Base-by-base conservation (phyloP, 1,140 invertebrate species). In the Armadillidium nasatum region DNA sequence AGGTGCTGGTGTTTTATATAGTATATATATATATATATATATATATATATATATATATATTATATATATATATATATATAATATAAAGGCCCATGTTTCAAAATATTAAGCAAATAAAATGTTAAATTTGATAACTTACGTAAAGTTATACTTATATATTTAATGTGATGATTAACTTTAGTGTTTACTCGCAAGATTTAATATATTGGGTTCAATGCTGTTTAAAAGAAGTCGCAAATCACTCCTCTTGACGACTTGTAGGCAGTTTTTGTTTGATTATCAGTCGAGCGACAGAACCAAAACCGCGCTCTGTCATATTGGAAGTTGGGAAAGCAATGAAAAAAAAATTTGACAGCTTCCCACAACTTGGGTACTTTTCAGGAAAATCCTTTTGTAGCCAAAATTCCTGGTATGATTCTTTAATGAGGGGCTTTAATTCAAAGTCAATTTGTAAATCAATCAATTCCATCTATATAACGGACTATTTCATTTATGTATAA, bases 271-370 rank as follows among this genome's bases (percentile, higher is more conserved):
- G 43, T 11, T 73, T 73, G 44, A 44, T 44, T 6, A 75, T 13
- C 13, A 75, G 71, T 22, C n/a, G 69, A 54, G 4, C 19, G 67
- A 75, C 74, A 19, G 9, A 73, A 75, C 74, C 75, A 75, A 43
- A 33, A 33, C 72, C 76, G 69, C 70, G 7, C 33, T 80, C 79
- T 15, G 33, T 54, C 23, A 79, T 76, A 77, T 79, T 77, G 19
- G 73, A 81, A 19, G 78, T 77, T 67, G 73, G 77, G 60, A 81
- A 81, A 19, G 80, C 79, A 76, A 81, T 79, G 7, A 81, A 74
- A 73, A 68, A n/a, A 74, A 23, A 44, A 74, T 72, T 80, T 68
- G 3, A 80, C 71, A 23, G 44, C 75, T 50, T n/a, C 50, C 79
- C 76, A 80, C 71, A 79, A 69, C 68, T 7, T 67, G 21, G 74